phyloP scores from a whole-genome alignment of 2,888 invertebrate species.

The Stenolophus ochropezus region DNA sequence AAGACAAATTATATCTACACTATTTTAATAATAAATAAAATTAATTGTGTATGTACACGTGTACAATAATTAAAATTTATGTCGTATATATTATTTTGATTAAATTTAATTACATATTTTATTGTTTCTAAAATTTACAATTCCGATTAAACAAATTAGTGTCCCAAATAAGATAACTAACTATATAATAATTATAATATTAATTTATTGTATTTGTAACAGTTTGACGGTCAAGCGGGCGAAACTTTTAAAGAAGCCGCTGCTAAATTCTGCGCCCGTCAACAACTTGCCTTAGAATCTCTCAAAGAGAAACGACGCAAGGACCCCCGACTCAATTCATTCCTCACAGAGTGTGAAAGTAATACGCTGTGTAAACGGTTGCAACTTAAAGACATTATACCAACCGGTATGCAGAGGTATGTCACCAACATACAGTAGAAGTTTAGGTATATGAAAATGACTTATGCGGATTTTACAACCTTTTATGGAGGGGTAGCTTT shows the following conservation, averaged over 20 bases:
- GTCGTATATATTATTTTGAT: no score
- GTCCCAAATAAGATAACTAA: neutral
- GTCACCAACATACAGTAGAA: no score
- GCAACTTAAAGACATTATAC: conserved; percentile 90
- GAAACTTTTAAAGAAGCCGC: conserved; percentile 85
- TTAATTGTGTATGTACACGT: no score
- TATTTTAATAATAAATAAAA: no score
- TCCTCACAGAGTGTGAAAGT: conserved; percentile 86
- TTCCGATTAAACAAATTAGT: no score
- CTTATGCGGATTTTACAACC: no score
- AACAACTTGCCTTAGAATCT: conserved; percentile 89
- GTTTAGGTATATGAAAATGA: no score
- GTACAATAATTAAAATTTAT: no score
- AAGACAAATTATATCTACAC: no score
- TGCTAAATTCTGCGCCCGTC: conserved; percentile 90
- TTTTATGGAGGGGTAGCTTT: no score
- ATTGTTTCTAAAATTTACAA: no score
- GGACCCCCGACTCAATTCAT: conserved; percentile 86
- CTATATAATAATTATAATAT: neutral
- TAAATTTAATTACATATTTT: no score
- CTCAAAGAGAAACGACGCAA: conserved; percentile 86
- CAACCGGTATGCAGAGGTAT: conserved; percentile 85
- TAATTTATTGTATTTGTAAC: conserved; percentile 64
- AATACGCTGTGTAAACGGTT: conserved; percentile 88
- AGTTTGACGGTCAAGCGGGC: conserved; percentile 87